Base-by-base conservation (phyloP, 2,888 invertebrate species). In the Neria commutata region DNA sequence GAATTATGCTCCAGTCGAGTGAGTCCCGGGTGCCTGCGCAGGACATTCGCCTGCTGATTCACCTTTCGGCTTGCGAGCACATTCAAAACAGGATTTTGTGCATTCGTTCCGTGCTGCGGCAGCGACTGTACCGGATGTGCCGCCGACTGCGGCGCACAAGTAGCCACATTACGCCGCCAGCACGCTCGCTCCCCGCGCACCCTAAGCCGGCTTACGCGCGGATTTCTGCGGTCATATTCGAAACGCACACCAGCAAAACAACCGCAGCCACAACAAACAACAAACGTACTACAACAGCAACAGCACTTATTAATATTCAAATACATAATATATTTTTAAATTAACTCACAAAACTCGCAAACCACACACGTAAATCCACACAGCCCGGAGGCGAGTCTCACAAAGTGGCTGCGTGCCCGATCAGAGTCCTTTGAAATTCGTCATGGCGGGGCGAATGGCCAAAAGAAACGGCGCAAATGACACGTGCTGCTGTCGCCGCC, bases 1-100 rank as follows among this genome's bases (percentile, higher is more conserved):
- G 37, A 49, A 60, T 55, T 56, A 48, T 52, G 55, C 51, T 46
- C 52, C 59, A 60, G 47, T 59, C 47, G 59, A 54, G 47, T 59
- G 51, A 51, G 40, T 59, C 3, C 11, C 6, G 5, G 29, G 29
- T 29, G 29, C 5, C 29, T 29, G 29, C 29, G 5, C 11, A 29
- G 29, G 29, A 5, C 29, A 11, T 29, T 29, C 6, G 29, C 37
- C 8, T 10, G n/a, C 8, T 37, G n/a, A 37, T 37, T 11, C 37
- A 8, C 11, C 11, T 29, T 29, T 29, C 29, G 29, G 11, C 5
- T 29, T n/a, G n/a, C n/a, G n/a, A n/a, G n/a, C n/a, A n/a, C n/a
- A n/a, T n/a, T n/a, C n/a, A n/a, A 14, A 37, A 10, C 37, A n/a
- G 37, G n/a, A n/a, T n/a, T n/a, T n/a, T n/a, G n/a, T n/a, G n/a